These are phyloP conservation scores for Phoxinus dragarum DNA, from an alignment of 2,797 vertebrate genomes.

Conservation along the genomic window DNA sequence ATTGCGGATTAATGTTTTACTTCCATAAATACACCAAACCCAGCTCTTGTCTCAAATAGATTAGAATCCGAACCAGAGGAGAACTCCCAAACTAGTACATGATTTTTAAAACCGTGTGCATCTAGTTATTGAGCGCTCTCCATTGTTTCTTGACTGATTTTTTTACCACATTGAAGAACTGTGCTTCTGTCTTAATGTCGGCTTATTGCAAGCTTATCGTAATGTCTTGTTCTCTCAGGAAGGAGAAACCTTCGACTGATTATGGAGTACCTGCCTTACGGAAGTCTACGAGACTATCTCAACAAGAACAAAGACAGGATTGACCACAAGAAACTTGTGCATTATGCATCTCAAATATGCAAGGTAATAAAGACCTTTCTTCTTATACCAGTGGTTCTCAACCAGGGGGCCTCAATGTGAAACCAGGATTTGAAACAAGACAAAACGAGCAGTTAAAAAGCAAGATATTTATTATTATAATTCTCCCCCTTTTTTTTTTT, in stretches of 20 bases:
- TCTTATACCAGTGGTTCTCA: not conserved
- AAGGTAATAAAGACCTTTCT: slow-evolving; percentile 80
- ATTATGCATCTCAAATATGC: slow-evolving; percentile 94
- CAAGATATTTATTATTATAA: not conserved
- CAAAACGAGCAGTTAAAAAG: not conserved
- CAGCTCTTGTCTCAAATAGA: not conserved
- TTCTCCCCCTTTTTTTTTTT: no score
- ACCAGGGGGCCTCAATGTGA: not conserved
- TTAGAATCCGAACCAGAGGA: not conserved
- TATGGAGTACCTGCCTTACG: slow-evolving; percentile 97
- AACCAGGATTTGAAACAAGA: not conserved
- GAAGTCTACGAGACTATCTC: slow-evolving; percentile 96
- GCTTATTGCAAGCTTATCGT: not conserved
- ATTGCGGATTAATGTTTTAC: not conserved
- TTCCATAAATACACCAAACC: not conserved
- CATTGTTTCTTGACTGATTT: no score
- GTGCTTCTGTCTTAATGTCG: not conserved
- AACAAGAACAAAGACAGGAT: slow-evolving; percentile 92
- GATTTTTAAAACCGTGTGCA: not conserved
- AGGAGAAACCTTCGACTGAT: slow-evolving; percentile 91
- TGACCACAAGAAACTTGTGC: slow-evolving; percentile 91
- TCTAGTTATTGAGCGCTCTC: not conserved
- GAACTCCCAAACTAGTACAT: not conserved
- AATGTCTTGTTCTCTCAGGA: slow-evolving; percentile 70
- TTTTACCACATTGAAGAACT: not conserved